Evolutionary conservation across 2,113 vertebrate species (phyloP), one percentile per base, ranked within the genome.

Genomic region (Tetrax tetrax): DNA sequence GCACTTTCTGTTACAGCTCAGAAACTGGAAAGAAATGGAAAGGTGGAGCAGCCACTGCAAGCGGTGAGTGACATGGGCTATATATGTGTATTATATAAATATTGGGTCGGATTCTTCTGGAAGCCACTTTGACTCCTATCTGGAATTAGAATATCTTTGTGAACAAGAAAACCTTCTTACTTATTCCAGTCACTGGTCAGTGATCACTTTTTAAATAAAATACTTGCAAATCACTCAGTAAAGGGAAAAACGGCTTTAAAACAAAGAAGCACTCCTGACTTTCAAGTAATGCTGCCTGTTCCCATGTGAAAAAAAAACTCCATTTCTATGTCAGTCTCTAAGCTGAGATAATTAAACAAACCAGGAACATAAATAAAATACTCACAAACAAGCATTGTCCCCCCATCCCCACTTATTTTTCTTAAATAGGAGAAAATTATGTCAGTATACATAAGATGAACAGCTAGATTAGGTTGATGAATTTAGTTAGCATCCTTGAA

Each of bases 1-100:
- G 70, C 72, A 35, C 69, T 95, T 96, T 96, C 78, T 97, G 47
- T 97, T 75, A 89, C 3, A 93, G 65, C 89, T 95, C 60, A 86
- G 85, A 29, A 71, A 60, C 53, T 84, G 94, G 83, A 41, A 78
- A 87, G 83, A 81, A 88, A 13, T 15, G 4, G 51, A 69, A 90
- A 96, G 83, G 89, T 87, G 79, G 69, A 90, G 60, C 47, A 74
- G 86, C n/a, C 72, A 57, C 9, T 4, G 17, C 43, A 68, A 92
- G 79, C 76, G 90, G 35, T 80, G 81, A 91, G 66, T 96, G 93
- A 86, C 72, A n/a, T 89, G 47, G 80, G 82, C 76, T 91, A 80
- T 96, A 91, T 85, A 28, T 89, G 74, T 68, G 22, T n/a, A 8
- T 77, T 87, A 10, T 60, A 38, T 56, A 96, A 96, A 94, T 81